Evolutionary conservation across 2,113 vertebrate genomes (phyloP).

Genomic region (Coracopsis vasa): DNA sequence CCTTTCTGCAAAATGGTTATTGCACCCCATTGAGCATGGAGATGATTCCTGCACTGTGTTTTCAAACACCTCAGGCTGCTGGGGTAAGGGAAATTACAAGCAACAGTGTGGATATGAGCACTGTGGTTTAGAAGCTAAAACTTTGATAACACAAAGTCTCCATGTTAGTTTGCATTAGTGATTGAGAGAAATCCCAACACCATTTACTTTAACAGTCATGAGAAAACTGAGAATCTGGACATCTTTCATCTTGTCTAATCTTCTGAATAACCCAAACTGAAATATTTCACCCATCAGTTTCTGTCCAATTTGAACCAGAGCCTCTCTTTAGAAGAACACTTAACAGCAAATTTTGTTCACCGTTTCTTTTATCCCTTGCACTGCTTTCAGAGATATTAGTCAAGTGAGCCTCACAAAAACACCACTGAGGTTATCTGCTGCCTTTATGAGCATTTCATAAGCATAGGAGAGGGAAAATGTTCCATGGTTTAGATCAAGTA

Average conservation of each 20-base stretch:
- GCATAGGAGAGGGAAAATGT: neutral
- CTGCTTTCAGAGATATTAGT: neutral
- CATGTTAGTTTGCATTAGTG: neutral
- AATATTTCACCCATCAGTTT: neutral
- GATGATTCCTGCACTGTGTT: rapidly evolving
- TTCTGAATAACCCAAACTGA: neutral
- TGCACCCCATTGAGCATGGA: neutral
- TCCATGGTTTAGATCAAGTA: neutral
- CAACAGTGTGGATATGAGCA: neutral
- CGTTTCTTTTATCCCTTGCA: neutral
- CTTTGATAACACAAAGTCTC: rapidly evolving
- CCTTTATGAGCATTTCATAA: neutral
- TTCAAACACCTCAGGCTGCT: neutral
- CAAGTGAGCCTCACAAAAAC: neutral
- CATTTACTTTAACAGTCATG: neutral
- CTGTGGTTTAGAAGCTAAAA: neutral
- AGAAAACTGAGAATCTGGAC: neutral
- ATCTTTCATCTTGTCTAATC: neutral
- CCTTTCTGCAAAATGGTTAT: neutral
- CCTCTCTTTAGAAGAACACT: neutral
- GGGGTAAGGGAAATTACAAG: neutral
- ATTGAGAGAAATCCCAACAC: neutral
- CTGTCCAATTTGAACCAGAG: neutral
- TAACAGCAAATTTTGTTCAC: neutral
- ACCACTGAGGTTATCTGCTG: rapidly evolving